Percentiles rank a stretch among this genome's conserved stretches.
These are phyloP conservation scores for Oncopodura yosiiana DNA, from an alignment of 1,140 invertebrate species.

Conservation along the genomic window DNA sequence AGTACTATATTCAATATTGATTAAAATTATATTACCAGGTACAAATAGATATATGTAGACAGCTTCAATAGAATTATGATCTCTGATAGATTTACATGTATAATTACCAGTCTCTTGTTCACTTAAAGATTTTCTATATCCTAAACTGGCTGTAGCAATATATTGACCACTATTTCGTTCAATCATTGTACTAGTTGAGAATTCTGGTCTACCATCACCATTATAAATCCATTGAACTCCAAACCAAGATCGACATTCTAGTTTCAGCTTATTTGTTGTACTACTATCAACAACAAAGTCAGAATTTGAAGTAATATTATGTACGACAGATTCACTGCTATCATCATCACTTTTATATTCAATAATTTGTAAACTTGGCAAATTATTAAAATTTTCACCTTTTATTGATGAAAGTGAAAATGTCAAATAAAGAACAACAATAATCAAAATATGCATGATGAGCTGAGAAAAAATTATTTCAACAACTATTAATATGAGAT, in stretches of 20 bases:
- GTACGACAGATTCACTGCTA: too few species aligned
- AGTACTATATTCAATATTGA: neutral
- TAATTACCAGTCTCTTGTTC: conserved; percentile 18
- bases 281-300: neutral
- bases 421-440: conserved; percentile 1
- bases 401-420: neutral
- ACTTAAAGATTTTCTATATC: neutral
- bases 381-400: neutral
- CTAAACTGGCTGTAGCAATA: conserved; percentile 5
- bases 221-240: conserved; percentile 12
- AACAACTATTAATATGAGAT: neutral
- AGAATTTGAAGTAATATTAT: too few species aligned
- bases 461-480: neutral
- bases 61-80: neutral
- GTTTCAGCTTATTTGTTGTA: neutral
- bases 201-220: conserved; percentile 9
- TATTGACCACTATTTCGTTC: neutral
- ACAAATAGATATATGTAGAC: conserved; percentile 14
- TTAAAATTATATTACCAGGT: neutral
- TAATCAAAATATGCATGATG: neutral
- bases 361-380: neutral
- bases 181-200: conserved; percentile 2
- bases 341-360: neutral
- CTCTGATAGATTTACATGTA: conserved; percentile 8
- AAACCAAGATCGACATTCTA: conserved; percentile 12